Conservation (phyloP, 2,797 vertebrate genomes). For the Pterois miles region DNA sequence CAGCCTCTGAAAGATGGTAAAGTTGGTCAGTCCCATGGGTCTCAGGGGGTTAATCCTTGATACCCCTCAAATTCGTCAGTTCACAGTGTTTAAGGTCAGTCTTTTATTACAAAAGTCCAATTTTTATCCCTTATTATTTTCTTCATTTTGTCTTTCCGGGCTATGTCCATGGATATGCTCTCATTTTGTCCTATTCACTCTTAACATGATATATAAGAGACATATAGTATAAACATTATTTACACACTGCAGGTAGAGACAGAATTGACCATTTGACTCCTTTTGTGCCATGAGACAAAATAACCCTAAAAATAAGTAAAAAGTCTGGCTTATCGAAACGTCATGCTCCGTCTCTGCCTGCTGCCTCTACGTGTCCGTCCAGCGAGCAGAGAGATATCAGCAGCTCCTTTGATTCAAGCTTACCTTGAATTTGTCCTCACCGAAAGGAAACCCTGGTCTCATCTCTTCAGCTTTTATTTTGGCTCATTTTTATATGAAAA, state of each 20-base stretch:
- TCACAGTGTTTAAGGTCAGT: not conserved
- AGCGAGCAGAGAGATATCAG: not conserved
- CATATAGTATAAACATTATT: not conserved
- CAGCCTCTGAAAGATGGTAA: no score
- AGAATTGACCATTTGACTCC: not conserved
- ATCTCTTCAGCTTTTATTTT: not conserved
- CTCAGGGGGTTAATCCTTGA: not conserved
- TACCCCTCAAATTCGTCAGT: not conserved
- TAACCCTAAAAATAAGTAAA: not conserved
- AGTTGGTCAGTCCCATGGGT: no score
- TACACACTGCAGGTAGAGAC: not conserved
- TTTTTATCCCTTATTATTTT: not conserved
- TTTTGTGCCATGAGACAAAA: not conserved
- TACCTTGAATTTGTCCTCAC: not conserved
- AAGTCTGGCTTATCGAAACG: not conserved
- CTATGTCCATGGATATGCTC: not conserved
- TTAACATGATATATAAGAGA: not conserved
- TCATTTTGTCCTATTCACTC: not conserved
- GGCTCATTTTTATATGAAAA: not conserved
- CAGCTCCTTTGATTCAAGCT: slow-evolving; percentile 3
- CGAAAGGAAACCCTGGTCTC: slow-evolving; percentile 55
- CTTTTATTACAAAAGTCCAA: not conserved
- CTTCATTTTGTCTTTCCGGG: not conserved
- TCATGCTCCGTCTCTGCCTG: not conserved
- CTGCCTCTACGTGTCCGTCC: not conserved